These are phyloP conservation scores for Volucella bombylans DNA, from an alignment of 2,888 invertebrate genomes.

Conservation along the genomic window DNA sequence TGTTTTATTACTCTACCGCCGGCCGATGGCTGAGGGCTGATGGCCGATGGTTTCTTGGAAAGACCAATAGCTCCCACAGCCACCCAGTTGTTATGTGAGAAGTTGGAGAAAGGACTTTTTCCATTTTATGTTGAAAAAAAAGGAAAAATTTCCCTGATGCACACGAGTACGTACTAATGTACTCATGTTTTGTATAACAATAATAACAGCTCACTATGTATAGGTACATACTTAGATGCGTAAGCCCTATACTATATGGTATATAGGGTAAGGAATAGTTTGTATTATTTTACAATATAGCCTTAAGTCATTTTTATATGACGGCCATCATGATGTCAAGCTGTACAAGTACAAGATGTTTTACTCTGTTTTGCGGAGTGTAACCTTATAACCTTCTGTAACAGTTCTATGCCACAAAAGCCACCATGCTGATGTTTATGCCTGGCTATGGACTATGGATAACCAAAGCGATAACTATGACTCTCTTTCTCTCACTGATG, in stretches of 20 bases:
- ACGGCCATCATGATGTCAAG: constrained; percentile 71
- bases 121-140: constrained; percentile 32
- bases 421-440: constrained; percentile 39
- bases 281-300: constrained; percentile 70
- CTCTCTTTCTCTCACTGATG: not conserved
- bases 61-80: constrained; percentile 7
- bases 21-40: not conserved
- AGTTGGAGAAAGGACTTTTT: constrained; percentile 38
- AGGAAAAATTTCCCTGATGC: constrained; percentile 33
- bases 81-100: constrained; percentile 18
- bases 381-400: constrained; percentile 77
- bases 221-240: too few species aligned
- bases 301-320: constrained; percentile 73
- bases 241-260: too few species aligned
- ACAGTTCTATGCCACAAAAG: constrained; percentile 70
- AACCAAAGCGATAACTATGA: not conserved
- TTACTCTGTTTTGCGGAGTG: constrained; percentile 68
- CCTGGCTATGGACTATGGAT: constrained; percentile 8
- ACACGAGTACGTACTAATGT: constrained; percentile 1
- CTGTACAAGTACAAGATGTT: constrained; percentile 73
- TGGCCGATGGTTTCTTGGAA: not conserved
- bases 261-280: constrained; percentile 55
- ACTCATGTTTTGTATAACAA: constrained; percentile 25
- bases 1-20: constrained; percentile 25
- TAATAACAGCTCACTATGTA: constrained; percentile 61